Conservation (phyloP, 2,797 vertebrate genomes). For the Aythya fuligula region DNA sequence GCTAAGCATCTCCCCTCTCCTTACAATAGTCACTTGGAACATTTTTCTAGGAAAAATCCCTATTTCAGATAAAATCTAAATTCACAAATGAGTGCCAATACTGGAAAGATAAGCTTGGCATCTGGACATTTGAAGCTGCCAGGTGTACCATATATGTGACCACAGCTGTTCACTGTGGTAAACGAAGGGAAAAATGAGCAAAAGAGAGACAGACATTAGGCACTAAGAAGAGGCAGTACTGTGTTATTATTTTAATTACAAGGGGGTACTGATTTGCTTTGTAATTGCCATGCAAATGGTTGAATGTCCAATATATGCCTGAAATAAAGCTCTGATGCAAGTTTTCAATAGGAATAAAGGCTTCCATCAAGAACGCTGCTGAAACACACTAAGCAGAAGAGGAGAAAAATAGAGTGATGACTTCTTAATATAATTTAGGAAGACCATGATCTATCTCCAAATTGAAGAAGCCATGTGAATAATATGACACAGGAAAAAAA, state of each 20-base stretch:
- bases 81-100: conserved; percentile 21
- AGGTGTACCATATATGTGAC: conserved; percentile 39
- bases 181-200: background rate
- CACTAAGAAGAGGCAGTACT: conserved; percentile 26
- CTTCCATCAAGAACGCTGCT: background rate
- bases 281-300: conserved; percentile 25
- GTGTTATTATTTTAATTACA: conserved; percentile 65
- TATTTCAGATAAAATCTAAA: background rate
- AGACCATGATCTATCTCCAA: background rate
- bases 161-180: conserved; percentile 53
- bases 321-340: conserved; percentile 13
- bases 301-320: conserved; percentile 38
- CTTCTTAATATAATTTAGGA: background rate
- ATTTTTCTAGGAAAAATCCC: background rate
- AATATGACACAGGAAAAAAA: background rate
- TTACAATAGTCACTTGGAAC: background rate
- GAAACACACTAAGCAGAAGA: background rate
- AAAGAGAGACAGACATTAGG: conserved; percentile 2
- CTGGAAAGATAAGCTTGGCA: conserved; percentile 40
- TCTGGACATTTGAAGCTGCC: conserved; percentile 41
- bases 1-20: background rate
- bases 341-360: conserved; percentile 23
- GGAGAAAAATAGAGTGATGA: background rate
- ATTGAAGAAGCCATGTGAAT: background rate
- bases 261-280: conserved; percentile 11